phyloP scores from a whole-genome alignment of 2,797 vertebrate genomes.

The Onychomys arenicola region DNA sequence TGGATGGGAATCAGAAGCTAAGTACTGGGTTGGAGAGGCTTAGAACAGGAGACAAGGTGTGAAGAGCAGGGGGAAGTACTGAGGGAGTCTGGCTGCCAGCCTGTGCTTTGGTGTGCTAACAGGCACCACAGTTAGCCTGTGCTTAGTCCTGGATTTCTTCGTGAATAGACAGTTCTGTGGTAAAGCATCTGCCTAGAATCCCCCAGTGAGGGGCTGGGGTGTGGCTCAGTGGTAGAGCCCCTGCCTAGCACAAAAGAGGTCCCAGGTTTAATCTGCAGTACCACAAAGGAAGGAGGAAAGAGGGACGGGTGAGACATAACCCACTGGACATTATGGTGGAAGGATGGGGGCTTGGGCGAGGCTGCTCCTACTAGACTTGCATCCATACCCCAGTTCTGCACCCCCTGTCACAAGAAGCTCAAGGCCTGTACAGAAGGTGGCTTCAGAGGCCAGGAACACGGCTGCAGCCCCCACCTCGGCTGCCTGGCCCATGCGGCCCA shows the following conservation, averaged over 20 bases:
- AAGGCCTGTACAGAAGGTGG: slow-evolving; percentile 91
- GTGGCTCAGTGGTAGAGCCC: no score
- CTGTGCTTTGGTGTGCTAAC: no score
- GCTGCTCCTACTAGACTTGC: slow-evolving; percentile 86
- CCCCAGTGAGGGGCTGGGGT: no score
- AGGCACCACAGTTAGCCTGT: not conserved
- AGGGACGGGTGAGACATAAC: no score
- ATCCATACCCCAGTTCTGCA: slow-evolving; percentile 91
- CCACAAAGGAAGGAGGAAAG: no score
- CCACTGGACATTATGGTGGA: not conserved
- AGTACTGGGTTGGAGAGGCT: not conserved
- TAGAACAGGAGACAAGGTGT: no score
- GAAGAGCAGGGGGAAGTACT: not conserved
- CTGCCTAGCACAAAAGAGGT: no score
- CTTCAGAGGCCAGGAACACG: slow-evolving; percentile 90
- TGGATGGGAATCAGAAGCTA: not conserved
- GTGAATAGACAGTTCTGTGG: not conserved
- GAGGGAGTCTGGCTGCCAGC: not conserved
- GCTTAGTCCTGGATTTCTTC: not conserved
- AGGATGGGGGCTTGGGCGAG: slow-evolving; percentile 70
- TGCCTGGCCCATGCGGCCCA: slow-evolving; percentile 92
- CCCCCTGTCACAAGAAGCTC: slow-evolving; percentile 91
- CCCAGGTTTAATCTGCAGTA: not conserved
- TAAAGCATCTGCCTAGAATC: no score
- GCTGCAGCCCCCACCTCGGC: slow-evolving; percentile 89